Conservation (phyloP, 2,888 invertebrate species). For the Balanococcus diminutus region DNA sequence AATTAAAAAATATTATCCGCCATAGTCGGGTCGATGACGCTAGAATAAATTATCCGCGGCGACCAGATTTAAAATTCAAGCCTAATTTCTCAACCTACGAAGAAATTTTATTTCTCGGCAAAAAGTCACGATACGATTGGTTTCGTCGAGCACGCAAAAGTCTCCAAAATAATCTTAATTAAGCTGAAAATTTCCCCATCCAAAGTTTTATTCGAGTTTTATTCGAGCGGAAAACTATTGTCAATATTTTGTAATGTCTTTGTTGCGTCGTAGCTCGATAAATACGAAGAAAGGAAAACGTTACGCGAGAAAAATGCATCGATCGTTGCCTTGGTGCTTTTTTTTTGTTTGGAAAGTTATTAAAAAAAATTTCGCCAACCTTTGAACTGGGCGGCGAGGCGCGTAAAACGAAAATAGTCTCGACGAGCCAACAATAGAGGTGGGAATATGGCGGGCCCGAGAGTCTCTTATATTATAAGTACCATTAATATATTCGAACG, state of each 20-base stretch:
- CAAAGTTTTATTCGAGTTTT: not conserved
- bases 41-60: not conserved
- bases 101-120: no score
- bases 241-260: not conserved
- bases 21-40: not conserved
- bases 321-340: not conserved
- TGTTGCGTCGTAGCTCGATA: not conserved
- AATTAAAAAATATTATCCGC: slow-evolving; percentile 15
- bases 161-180: not conserved
- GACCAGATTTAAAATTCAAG: not conserved
- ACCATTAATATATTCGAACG: slow-evolving; percentile 13
- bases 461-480: slow-evolving; percentile 14
- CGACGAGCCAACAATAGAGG: not conserved
- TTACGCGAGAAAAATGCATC: not conserved
- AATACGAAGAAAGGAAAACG: not conserved
- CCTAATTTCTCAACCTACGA: not conserved
- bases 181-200: not conserved
- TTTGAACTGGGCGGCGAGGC: not conserved
- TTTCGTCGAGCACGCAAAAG: not conserved
- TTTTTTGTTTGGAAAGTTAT: not conserved
- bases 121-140: no score
- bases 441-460: not conserved
- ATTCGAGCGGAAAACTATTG: not conserved
- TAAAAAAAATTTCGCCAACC: slow-evolving; percentile 3
- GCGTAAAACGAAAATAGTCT: no score